These are phyloP conservation scores for Micronycteris hirsuta DNA, from an alignment of 2,113 vertebrate species.

Conservation along the genomic window DNA sequence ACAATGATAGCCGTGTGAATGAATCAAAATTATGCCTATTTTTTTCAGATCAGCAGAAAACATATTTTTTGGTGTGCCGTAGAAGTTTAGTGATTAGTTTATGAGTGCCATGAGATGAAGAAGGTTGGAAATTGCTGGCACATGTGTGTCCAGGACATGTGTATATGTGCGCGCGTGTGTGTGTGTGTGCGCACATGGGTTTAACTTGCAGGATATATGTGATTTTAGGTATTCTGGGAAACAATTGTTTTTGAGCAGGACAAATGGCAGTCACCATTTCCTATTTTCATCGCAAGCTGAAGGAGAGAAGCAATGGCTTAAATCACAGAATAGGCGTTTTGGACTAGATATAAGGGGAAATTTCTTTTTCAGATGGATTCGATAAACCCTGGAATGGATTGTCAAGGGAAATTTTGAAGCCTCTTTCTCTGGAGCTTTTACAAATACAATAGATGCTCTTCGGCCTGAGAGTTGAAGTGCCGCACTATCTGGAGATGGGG, in stretches of 20 bases:
- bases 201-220: not conserved
- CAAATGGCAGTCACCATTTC: not conserved
- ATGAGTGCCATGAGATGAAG: not conserved
- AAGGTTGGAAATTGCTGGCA: not conserved
- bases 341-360: not conserved
- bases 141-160: not conserved
- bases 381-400: conserved; percentile 34
- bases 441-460: conserved; percentile 19
- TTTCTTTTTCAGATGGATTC: conserved; percentile 34
- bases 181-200: not conserved
- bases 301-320: conserved; percentile 12
- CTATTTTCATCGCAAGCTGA: not conserved
- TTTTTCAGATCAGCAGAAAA: not conserved
- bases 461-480: not conserved
- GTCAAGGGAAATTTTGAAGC: conserved; percentile 18
- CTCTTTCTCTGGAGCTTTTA: conserved; percentile 31
- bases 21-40: not conserved
- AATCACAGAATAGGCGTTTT: not conserved
- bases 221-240: conserved; percentile 36
- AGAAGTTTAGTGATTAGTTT: not conserved
- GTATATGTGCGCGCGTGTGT: not conserved
- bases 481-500: not conserved
- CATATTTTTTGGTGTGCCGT: not conserved
- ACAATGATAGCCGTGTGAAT: not conserved
- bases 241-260: conserved; percentile 33